Evolutionary conservation across 2,797 vertebrate species (phyloP).

Genomic region (Pteronotus mesoamericanus): DNA sequence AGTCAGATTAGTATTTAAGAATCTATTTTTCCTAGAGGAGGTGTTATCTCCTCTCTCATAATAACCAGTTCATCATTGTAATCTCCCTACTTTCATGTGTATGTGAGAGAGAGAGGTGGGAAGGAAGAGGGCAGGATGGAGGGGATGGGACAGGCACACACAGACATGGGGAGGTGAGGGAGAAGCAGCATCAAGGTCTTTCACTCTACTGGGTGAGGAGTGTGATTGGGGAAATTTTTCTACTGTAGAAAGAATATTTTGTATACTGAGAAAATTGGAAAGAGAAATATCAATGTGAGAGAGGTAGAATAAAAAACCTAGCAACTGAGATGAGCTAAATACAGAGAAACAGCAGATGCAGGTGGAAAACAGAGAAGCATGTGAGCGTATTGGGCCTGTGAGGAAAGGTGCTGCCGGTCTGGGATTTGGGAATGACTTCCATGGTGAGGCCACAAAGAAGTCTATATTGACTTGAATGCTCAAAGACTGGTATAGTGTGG

Average conservation of each 20-base stretch:
- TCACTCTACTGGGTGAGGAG: background rate
- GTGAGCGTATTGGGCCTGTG: background rate
- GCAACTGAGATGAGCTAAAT: background rate
- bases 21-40: background rate
- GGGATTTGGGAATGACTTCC: background rate
- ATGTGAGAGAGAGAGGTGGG: accelerated
- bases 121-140: background rate
- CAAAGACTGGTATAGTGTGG: background rate
- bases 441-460: background rate
- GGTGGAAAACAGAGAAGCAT: background rate
- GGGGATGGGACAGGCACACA: background rate
- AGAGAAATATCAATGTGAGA: background rate
- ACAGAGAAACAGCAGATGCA: background rate
- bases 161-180: background rate
- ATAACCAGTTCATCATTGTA: background rate
- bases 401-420: background rate
- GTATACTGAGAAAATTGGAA: background rate
- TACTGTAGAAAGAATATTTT: background rate
- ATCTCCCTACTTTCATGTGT: background rate
- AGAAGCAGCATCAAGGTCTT: background rate
- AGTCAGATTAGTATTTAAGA: background rate
- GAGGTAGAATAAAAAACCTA: background rate
- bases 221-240: background rate
- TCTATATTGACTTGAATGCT: too few species aligned
- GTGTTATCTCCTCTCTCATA: background rate